phyloP scores from a whole-genome alignment of 2,113 vertebrate genomes.

The Callocephalon fimbriatum region DNA sequence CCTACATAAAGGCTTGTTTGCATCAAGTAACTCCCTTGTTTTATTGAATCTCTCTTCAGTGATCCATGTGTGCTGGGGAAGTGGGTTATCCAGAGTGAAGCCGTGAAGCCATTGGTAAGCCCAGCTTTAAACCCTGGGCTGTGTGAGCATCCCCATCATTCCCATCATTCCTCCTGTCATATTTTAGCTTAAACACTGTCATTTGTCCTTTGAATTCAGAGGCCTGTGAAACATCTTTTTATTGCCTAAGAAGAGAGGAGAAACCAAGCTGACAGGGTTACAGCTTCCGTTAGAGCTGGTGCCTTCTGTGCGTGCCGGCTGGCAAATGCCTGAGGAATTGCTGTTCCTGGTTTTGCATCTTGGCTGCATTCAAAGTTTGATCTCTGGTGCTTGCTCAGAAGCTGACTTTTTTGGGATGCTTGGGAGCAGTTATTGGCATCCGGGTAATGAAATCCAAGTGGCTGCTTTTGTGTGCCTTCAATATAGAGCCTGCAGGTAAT shows the following conservation, averaged over 20 bases:
- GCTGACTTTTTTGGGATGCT: neutral
- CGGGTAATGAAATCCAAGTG: neutral
- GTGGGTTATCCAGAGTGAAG: neutral
- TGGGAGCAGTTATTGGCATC: neutral
- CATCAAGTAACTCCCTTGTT: neutral
- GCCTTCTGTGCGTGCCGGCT: rapidly evolving
- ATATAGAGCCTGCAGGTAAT: neutral
- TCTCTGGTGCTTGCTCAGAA: neutral
- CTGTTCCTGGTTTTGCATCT: neutral
- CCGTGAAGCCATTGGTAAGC: neutral
- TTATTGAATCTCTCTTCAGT: neutral
- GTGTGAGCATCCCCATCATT: neutral
- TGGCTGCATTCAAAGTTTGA: neutral
- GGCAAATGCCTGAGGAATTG: neutral
- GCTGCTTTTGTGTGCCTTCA: neutral
- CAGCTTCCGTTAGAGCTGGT: neutral
- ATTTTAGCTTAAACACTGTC: neutral
- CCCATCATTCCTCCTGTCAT: neutral
- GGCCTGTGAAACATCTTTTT: neutral
- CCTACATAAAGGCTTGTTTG: neutral
- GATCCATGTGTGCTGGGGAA: rapidly evolving
- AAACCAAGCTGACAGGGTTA: neutral
- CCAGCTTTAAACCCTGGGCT: neutral
- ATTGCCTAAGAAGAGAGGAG: neutral
- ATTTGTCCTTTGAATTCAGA: neutral